Conservation (phyloP, 1,140 invertebrate species). For the Notospermus geniculatus region DNA sequence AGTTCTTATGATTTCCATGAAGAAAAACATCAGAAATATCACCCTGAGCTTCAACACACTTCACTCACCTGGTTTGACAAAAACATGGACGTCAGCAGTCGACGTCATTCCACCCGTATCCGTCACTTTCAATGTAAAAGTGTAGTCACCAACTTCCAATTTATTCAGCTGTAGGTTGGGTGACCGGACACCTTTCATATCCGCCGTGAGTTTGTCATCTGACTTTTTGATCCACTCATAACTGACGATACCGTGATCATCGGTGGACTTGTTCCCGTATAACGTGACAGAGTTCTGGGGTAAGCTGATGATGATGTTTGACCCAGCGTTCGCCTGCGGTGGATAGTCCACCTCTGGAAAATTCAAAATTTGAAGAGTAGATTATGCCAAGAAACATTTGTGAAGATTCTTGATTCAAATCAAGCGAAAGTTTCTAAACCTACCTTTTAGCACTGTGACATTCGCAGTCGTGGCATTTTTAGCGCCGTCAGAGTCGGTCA, state of each 20-base stretch:
- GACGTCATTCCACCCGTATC: slow-evolving; percentile 84
- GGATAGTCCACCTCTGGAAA: slow-evolving; percentile 80
- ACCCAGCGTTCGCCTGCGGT: slow-evolving; percentile 89
- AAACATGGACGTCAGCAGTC: slow-evolving; percentile 84
- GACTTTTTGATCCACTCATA: slow-evolving; percentile 94
- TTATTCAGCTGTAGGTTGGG: slow-evolving; percentile 83
- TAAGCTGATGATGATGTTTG: slow-evolving; percentile 85
- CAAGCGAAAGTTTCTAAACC: neutral
- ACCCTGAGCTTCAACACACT: too few species aligned
- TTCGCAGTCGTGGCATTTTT: slow-evolving; percentile 84
- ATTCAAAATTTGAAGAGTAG: slow-evolving; percentile 1
- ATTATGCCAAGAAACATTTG: neutral
- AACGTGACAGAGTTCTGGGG: slow-evolving; percentile 81
- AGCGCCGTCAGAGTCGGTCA: slow-evolving; percentile 86
- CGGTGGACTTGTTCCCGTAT: slow-evolving; percentile 85
- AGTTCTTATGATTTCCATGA: neutral
- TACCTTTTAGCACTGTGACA: slow-evolving; percentile 80
- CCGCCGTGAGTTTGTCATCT: slow-evolving; percentile 74
- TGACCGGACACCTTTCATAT: slow-evolving; percentile 88
- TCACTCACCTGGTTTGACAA: slow-evolving; percentile 77
- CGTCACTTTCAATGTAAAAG: slow-evolving; percentile 88
- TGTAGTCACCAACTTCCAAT: slow-evolving; percentile 90
- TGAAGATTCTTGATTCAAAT: neutral
- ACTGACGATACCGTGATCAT: slow-evolving; percentile 86
- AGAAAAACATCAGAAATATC: too few species aligned